Base-by-base conservation (phyloP, 2,888 invertebrate genomes). In the Chrysolina americana region DNA sequence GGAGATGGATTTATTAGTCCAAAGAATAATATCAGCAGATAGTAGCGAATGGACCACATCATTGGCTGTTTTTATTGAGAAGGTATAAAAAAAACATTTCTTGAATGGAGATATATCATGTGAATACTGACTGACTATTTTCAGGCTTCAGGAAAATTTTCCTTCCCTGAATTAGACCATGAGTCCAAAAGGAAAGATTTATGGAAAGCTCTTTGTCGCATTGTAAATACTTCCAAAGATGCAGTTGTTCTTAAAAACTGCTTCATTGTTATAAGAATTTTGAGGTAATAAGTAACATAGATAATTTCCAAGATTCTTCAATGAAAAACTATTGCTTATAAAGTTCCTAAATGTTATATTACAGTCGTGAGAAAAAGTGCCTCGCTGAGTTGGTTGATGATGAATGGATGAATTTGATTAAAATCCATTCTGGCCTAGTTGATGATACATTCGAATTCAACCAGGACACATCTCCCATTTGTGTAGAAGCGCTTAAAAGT, bases 401-500 rank as follows among this genome's bases (percentile, higher is more conserved):
- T 74, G 92, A 93, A 81, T 92, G 93, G 89, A 89, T 96, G 63
- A 89, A 90, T 77, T 89, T 90, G n/a, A 87, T 96, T 64, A 89
- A 95, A 75, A 90, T 92, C 81, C 89, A 92, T 82, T 93, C 95
- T 17, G 92, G 92, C 19, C 89, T 95, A 68, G 86, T 87, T 65
- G 87, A 86, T 59, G 79, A 87, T 41, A 87, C 88, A 65, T 88
- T 89, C 76, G 85, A 88, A 79, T 84, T 87, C 15, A 85, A 89
- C 23, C 86, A 87, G 50, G 81, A 89, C 71, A 87, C 89, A 41
- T 90, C 92, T 86, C 88, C 91, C 86, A 89, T 92, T 28, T 91
- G 90, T 2, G 89, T 95, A 8, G 97, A 97, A 88, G 94, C 96
- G 0, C 89, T 95, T 70, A 98, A 98, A 89, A 94, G 96, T 85